Base-by-base conservation (phyloP, 2,113 vertebrate species). In the Cyrtonyx montezumae region DNA sequence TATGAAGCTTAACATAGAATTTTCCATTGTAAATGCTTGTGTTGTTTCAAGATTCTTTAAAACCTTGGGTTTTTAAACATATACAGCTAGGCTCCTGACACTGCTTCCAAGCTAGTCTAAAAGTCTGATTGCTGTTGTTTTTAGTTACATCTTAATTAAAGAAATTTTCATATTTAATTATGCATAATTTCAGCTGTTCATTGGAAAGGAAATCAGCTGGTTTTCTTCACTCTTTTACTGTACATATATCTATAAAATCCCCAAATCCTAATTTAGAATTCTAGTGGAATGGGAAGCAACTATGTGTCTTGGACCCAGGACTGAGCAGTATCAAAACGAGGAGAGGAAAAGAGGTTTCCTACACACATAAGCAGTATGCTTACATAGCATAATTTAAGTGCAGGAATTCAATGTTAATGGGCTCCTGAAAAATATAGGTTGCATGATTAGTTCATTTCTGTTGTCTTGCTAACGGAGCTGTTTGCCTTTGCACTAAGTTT, bases 401-500 rank as follows among this genome's bases (percentile, higher is more conserved):
- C 61, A 70, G 37, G 42, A 59, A 8, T 79, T 93, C 78, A 95
- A 88, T 59, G n/a, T 89, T 78, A 94, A 90, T 86, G 59, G 65
- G 61, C 65, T 87, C 78, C 48, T 36, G 0, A 32, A 71, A 68
- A 80, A 79, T 87, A 87, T 69, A 46, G n/a, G 37, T 66, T 18
- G 65, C 53, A 56, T 10, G 2, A 83, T 75, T 68, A 83, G 40
- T 91, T 90, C 25, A 79, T 88, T 78, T 87, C 61, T 94, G 93
- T 91, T 90, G 46, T 96, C 79, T 79, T 96, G 83, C 88, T 88
- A 87, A 46, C 90, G 92, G 86, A 96, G 93, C 82, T 92, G 53
- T 94, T 96, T 96, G 90, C 94, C 94, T 96, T 96, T 88, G 89
- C 34, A 4, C 76, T 85, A 92, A 78, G 53, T 78, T 96, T 96